A percentile compares a stretch with the other conserved stretches of the same genome.
These are phyloP conservation scores for Isichthys henryi DNA, from an alignment of 2,113 vertebrate species.

Conservation along the genomic window DNA sequence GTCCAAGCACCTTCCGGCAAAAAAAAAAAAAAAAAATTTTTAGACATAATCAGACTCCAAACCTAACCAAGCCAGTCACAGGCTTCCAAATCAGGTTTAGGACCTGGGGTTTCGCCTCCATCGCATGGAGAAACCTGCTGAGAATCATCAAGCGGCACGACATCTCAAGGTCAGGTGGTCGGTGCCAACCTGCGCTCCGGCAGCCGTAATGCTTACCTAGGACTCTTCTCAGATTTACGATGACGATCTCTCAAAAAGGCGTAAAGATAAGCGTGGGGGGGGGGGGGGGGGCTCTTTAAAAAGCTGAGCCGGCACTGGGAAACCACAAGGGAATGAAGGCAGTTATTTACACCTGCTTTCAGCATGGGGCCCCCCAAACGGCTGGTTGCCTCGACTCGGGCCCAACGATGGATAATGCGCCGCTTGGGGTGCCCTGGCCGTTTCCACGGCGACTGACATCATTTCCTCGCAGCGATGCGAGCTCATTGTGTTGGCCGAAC, in stretches of 20 bases:
- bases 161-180: background rate
- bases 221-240: background rate
- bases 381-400: background rate
- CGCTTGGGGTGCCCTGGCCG: background rate
- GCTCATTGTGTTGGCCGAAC: background rate
- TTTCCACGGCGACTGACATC: background rate
- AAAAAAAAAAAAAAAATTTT: background rate
- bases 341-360: background rate
- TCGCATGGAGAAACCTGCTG: background rate
- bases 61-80: background rate
- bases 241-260: constrained; percentile 7
- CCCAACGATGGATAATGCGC: background rate
- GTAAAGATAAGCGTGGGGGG: background rate
- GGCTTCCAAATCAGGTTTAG: background rate
- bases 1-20: background rate
- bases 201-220: background rate
- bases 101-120: background rate
- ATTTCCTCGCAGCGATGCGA: background rate
- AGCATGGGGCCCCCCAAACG: background rate
- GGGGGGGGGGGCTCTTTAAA: background rate
- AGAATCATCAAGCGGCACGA: background rate
- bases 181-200: background rate
- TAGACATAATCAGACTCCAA: background rate
- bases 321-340: background rate
- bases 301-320: background rate